Evolutionary conservation across 1,140 invertebrate species (phyloP).

Genomic region (Zaprionus lachaisei): DNA sequence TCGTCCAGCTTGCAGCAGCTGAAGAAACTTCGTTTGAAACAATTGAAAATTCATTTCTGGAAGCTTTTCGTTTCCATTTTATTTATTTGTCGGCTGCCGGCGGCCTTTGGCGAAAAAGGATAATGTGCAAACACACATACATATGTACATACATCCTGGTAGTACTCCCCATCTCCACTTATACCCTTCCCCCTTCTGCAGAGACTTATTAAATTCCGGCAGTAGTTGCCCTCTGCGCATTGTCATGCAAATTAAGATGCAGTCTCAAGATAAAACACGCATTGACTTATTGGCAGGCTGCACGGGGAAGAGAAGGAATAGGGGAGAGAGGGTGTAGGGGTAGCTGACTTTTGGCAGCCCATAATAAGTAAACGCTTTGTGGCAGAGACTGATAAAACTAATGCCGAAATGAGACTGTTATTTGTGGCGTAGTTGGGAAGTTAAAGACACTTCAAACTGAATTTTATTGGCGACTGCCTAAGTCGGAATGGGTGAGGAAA

Average conservation of each 20-base stretch:
- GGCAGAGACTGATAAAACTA: not conserved
- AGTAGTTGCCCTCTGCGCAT: conserved; percentile 22
- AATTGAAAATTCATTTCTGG: conserved; percentile 71
- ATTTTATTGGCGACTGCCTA: not conserved
- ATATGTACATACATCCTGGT: not conserved
- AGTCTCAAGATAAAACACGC: conserved; percentile 42
- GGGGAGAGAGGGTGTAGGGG: not conserved
- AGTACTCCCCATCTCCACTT: not conserved
- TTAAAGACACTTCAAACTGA: not conserved
- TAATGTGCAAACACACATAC: conserved; percentile 26
- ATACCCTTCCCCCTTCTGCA: not conserved
- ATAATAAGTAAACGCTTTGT: not conserved
- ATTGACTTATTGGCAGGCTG: conserved; percentile 43
- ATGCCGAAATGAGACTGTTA: conserved; percentile 1
- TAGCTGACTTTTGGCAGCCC: not conserved
- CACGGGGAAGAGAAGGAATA: not conserved
- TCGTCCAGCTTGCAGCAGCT: conserved; percentile 48
- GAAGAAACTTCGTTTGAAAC: conserved; percentile 50
- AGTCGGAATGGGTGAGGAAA: no score
- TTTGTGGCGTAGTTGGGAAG: not conserved
- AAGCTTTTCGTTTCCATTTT: conserved; percentile 34
- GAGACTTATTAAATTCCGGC: conserved; percentile 15
- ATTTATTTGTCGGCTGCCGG: conserved; percentile 35
- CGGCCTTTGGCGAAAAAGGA: conserved; percentile 24
- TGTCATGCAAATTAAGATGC: conserved; percentile 75